Base-by-base conservation (phyloP, 2,797 vertebrate genomes). In the Lagodon rhomboides region DNA sequence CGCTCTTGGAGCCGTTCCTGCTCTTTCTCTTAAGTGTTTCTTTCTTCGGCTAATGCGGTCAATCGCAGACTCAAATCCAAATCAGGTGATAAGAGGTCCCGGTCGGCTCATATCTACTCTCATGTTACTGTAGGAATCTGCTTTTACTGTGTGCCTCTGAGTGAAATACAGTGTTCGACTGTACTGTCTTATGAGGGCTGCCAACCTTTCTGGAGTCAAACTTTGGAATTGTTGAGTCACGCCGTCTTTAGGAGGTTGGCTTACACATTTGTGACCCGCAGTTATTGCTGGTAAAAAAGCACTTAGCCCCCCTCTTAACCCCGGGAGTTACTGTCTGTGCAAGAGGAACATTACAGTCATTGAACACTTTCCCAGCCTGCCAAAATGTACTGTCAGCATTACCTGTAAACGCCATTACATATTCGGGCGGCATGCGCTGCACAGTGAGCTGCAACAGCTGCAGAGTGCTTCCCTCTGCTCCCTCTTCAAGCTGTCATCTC, bases 141-240 rank as follows among this genome's bases (percentile, higher is more conserved):
- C n/a, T 82, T 90, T 90, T 73, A 65, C n/a, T 53, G 51, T 60
- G 60, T 72, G 58, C n/a, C 34, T 58, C 62, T 79, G 51, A 82
- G 71, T 44, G 34, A 83, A 87, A 85, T 77, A 80, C 61, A 63
- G 46, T 56, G 58, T 75, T 12, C 56, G 63, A 15, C 61, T 71
- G 62, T 50, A 30, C 65, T 41, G 43, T 63, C 20, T 58, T 54
- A 17, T 55, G 64, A 77, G 76, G 62, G 78, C 75, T 79, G 80
- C 77, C 82, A 83, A 76, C 25, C 30, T 41, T 64, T 77, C 59
- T 74, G 80, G 70, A 83, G 59, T 88, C 64, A 79, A 85, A 84
- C 27, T 38, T 44, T 82, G 85, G 83, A 90, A 86, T 79, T 22
- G 16, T 82, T 92, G 76, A 91, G 81, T 92, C 81, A 84, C 51